Evolutionary conservation across 2,113 vertebrate genomes (phyloP).

Genomic region (Gavia stellata): DNA sequence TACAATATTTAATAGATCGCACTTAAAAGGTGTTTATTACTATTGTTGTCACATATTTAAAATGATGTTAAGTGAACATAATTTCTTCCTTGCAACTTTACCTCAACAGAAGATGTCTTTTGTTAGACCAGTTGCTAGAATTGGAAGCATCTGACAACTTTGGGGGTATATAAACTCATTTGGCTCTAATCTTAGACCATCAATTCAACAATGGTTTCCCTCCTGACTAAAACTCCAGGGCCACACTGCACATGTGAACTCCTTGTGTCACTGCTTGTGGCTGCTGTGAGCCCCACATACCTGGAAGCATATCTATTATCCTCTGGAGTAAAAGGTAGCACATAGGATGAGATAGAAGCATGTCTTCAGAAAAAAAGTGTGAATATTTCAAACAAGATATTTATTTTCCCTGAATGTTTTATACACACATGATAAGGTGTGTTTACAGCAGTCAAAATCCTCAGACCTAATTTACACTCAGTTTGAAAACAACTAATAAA

Average conservation of each 20-base stretch:
- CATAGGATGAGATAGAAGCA: background rate
- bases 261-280: background rate
- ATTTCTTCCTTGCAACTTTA: background rate
- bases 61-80: background rate
- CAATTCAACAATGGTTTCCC: background rate
- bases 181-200: background rate
- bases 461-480: background rate
- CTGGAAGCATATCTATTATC: background rate
- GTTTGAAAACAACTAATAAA: background rate
- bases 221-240: background rate
- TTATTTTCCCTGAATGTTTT: background rate
- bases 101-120: background rate
- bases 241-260: background rate
- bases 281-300: background rate
- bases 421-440: background rate
- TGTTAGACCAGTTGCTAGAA: background rate
- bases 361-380: background rate
- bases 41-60: background rate
- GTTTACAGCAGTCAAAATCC: background rate
- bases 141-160: background rate
- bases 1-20: background rate
- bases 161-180: background rate
- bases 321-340: background rate
- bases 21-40: background rate
- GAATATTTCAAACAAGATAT: background rate